Percentiles rank a stretch among this genome's conserved stretches.
Conservation (phyloP, 2,113 vertebrate genomes). For the Seriola rivoliana region DNA sequence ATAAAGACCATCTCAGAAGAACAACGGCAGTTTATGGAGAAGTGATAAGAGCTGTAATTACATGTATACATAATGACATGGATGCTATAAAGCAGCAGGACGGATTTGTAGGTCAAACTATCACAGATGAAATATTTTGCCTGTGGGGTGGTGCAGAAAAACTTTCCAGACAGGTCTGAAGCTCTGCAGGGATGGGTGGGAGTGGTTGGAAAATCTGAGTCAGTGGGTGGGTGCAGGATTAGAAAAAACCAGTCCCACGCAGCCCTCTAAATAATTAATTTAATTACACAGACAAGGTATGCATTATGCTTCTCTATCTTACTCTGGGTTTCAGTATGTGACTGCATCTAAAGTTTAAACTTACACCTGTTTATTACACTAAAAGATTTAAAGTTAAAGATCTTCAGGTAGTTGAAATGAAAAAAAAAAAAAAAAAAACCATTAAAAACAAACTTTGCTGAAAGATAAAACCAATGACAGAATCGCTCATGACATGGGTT, state of each 20-base stretch:
- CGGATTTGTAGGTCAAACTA: slow-evolving; percentile 20
- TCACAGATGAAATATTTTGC: background rate
- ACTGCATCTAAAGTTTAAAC: background rate
- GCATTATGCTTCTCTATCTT: slow-evolving; percentile 3
- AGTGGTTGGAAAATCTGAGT: slow-evolving; percentile 20
- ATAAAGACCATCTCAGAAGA: background rate
- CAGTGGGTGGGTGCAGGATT: slow-evolving; percentile 42
- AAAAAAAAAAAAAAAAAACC: too few relatives aligned
- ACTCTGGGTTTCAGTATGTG: slow-evolving; percentile 12
- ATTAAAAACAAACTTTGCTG: background rate
- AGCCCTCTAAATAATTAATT: slow-evolving; percentile 47
- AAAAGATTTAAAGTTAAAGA: background rate
- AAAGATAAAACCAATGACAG: background rate
- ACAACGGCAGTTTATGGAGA: slow-evolving; percentile 3
- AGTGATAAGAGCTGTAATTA: background rate
- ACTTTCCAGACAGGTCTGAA: background rate
- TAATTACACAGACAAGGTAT: slow-evolving; percentile 3
- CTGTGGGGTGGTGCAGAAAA: background rate
- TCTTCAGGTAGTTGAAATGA: too few relatives aligned
- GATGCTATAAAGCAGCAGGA: background rate
- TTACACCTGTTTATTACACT: background rate
- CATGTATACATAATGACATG: background rate
- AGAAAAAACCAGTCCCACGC: slow-evolving; percentile 1
- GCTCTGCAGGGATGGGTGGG: slow-evolving; percentile 11
- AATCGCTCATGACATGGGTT: background rate